Conservation (phyloP, 2,113 vertebrate genomes). For the Anhinga anhinga region DNA sequence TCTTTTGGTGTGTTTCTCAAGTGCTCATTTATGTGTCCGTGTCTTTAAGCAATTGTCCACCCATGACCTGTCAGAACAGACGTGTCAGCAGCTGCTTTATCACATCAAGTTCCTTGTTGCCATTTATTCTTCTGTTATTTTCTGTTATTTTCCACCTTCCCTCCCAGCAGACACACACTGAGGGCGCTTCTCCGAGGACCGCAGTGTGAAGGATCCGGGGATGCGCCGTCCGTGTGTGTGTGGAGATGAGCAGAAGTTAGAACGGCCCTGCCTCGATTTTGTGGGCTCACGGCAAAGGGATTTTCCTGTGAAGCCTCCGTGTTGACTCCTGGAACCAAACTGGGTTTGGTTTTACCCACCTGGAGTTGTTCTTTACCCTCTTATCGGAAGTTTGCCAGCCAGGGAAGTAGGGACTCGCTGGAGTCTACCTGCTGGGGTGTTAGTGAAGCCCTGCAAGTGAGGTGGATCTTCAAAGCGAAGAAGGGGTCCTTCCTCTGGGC, state of each 20-base stretch:
- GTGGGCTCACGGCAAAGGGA: neutral
- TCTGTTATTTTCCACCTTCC: neutral
- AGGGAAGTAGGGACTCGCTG: accelerated
- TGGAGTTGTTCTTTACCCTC: accelerated
- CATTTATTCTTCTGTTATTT: neutral
- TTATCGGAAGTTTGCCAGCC: accelerated
- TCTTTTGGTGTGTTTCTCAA: neutral
- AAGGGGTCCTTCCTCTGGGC: neutral
- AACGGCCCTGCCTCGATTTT: accelerated
- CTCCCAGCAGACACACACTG: accelerated
- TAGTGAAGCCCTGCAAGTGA: accelerated
- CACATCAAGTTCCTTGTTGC: accelerated
- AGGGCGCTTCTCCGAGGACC: neutral
- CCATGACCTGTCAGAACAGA: accelerated
- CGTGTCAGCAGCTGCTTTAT: neutral
- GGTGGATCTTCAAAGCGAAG: accelerated
- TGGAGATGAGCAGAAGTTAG: neutral
- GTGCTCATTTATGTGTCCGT: accelerated
- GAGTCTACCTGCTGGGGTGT: neutral
- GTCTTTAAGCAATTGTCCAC: neutral
- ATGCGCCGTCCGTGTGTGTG: accelerated
- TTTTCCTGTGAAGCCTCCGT: neutral
- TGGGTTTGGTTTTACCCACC: neutral
- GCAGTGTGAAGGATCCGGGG: accelerated
- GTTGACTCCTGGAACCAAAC: neutral